Base-by-base conservation (phyloP, 2,888 invertebrate genomes). In the Acleris sparsana region DNA sequence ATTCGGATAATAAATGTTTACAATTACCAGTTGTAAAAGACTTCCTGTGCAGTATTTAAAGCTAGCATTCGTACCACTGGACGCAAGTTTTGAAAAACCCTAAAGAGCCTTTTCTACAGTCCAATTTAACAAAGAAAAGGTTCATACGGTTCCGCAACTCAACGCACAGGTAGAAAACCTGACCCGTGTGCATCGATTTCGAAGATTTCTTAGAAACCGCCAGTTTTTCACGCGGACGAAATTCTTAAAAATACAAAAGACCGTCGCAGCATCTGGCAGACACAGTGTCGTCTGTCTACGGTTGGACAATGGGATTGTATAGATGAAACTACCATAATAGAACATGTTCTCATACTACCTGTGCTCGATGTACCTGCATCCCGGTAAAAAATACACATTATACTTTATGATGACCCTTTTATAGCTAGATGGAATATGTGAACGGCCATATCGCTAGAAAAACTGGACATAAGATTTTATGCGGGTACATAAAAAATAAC, bases 241-340 rank as follows among this genome's bases (percentile, higher is more conserved):
- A 75, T 77, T 70, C 69, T 49, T 56, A 44, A 55, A 68, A 72
- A 76, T 73, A 87, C 83, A 88, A 87, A 80, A 73, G 77, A 49
- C 55, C 68, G 70, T 71, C 77, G 81, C 85, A 59, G 68, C 70
- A 89, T 89, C 89, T 89, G 89, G 83, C 83, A 90, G 90, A 90
- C 90, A 80, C 71, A 68, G 78, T 82, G 90, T 87, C 89, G 88
- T 85, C 87, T 74, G 70, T 63, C 70, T 70, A 62, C 62, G 69
- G 63, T 57, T 67, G 69, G 69, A 88, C 86, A 88, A 88, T 82
- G 71, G 76, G 69, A 68, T 69, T 68, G 70, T 65, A 63, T 53
- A 68, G 43, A 33, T 25, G 39, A 46, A 46, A 48, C 29, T 59
- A 11, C 43, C 20, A 53, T 55, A 63, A 65, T 65, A 64, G 58